phyloP scores from a whole-genome alignment of 2,113 vertebrate genomes.

The Stegastes partitus region DNA sequence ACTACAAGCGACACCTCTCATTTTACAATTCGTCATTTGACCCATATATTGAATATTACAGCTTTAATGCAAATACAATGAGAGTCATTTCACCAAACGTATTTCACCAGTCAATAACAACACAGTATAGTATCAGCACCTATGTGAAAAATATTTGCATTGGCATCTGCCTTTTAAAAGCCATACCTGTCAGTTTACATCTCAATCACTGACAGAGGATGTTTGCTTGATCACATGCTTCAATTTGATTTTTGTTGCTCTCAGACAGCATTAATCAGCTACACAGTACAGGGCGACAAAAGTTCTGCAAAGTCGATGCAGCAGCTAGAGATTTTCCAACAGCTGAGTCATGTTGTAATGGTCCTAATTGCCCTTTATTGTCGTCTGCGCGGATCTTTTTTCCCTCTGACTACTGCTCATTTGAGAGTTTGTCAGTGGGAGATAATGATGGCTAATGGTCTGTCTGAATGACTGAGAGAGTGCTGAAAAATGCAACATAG shows the following conservation, averaged over 20 bases:
- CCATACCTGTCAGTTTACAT: no score
- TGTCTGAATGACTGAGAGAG: conserved; percentile 27
- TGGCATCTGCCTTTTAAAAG: no score
- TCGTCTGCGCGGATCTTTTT: conserved; percentile 14
- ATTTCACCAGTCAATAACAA: no score
- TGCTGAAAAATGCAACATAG: neutral
- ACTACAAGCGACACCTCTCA: no score
- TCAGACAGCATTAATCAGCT: neutral
- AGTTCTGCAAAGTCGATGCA: conserved; percentile 19
- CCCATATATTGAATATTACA: no score
- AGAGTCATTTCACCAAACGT: no score
- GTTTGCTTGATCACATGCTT: neutral
- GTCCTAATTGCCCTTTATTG: conserved; percentile 29
- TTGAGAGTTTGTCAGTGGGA: neutral
- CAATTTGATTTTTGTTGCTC: neutral
- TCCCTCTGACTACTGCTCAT: neutral
- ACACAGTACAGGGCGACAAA: neutral
- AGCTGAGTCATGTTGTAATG: conserved; percentile 39
- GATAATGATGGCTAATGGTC: conserved; percentile 46
- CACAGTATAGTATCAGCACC: no score
- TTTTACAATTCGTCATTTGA: no score
- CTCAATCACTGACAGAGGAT: no score
- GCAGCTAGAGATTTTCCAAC: no score
- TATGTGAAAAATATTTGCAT: no score
- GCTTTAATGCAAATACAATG: no score